A percentile compares a stretch with the other conserved stretches of the same genome.
Conservation (phyloP, 2,888 invertebrate species). For the Melanotus villosus region DNA sequence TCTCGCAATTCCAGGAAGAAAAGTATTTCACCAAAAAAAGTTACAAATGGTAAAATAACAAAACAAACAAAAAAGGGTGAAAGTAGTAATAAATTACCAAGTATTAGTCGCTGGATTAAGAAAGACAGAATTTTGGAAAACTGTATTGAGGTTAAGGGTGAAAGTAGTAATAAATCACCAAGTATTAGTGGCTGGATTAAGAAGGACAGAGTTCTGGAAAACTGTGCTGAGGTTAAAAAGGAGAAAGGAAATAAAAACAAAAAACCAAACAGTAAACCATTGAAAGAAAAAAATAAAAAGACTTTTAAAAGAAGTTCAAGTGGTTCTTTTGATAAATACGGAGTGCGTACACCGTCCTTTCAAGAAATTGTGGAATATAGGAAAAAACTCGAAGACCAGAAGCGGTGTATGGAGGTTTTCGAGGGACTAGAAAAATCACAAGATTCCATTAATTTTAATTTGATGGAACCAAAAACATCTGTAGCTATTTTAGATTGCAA, state of each 20-base stretch:
- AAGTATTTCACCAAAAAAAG: neutral
- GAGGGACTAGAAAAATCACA: slow-evolving; percentile 26
- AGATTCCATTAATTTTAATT: slow-evolving; percentile 24
- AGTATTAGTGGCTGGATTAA: no score
- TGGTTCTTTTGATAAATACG: slow-evolving; percentile 31
- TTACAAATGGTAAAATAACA: neutral
- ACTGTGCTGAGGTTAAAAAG: neutral
- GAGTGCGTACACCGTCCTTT: slow-evolving; percentile 12
- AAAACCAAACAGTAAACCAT: neutral
- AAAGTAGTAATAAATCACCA: neutral
- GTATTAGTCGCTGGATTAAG: neutral
- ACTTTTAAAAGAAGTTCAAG: slow-evolving; percentile 1
- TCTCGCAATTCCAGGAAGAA: neutral
- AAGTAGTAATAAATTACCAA: neutral
- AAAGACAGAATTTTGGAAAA: neutral
- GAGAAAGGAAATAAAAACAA: neutral
- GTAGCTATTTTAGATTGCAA: slow-evolving; percentile 44
- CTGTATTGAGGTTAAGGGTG: neutral
- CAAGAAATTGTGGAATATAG: slow-evolving; percentile 18
- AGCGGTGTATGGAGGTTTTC: slow-evolving; percentile 26
- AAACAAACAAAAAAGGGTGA: neutral
- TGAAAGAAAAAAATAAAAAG: neutral
- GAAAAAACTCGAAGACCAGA: slow-evolving; percentile 25
- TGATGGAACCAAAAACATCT: neutral
- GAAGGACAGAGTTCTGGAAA: neutral